phyloP scores from a whole-genome alignment of 2,113 vertebrate species.

The Gobio gobio region DNA sequence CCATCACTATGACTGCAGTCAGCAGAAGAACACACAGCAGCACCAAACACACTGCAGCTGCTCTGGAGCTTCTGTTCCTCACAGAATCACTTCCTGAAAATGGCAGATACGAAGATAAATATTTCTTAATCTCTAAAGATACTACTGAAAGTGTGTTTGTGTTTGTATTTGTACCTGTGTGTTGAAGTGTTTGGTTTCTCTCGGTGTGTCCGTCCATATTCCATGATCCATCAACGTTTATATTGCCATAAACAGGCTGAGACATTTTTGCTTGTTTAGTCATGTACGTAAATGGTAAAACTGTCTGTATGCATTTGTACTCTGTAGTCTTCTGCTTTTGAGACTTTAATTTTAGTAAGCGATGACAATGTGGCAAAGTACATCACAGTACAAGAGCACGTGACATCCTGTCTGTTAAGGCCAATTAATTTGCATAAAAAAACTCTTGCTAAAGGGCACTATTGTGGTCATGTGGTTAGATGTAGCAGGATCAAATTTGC shows the following conservation, averaged over 20 bases:
- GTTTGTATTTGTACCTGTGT: neutral
- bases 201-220: neutral
- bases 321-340: neutral
- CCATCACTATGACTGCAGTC: neutral
- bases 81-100: slow-evolving; percentile 3
- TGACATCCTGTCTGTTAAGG: neutral
- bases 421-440: neutral
- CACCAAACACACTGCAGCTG: neutral
- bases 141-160: too few relatives aligned
- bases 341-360: neutral
- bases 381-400: neutral
- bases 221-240: too few relatives aligned
- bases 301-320: neutral
- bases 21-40: slow-evolving; percentile 11
- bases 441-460: neutral
- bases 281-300: neutral
- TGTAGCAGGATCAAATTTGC: neutral
- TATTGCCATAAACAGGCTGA: neutral
- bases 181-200: neutral
- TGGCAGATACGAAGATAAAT: neutral
- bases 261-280: neutral
- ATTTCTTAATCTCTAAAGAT: neutral
- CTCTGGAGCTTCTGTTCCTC: neutral
- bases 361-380: neutral
- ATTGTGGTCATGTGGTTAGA: neutral